Base-by-base conservation (phyloP, 92 coral and sea anemone species). In the Epizoanthus scotinus region DNA sequence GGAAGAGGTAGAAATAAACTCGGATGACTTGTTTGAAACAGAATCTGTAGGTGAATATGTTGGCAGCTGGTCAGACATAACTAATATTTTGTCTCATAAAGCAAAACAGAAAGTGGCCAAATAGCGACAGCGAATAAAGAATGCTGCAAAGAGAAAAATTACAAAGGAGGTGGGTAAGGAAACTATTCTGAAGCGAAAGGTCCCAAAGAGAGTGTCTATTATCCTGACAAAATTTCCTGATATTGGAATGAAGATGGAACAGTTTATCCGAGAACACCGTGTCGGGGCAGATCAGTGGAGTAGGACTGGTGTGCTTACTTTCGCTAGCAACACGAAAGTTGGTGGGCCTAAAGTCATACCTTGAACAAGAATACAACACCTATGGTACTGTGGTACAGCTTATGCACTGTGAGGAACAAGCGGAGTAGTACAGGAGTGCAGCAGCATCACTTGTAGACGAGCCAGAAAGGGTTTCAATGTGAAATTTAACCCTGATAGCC, bases 251-350 rank as follows among this genome's bases (percentile, higher is more conserved):
- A 86, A 81, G 10, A 80, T 86, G 86, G 89, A 82, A 27, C 56
- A 36, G 12, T 86, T 52, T 82, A 86, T 86, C 25, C 63, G 69
- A 0, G 62, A 63, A 58, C 86, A 86, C 67, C 52, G 86, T 54
- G 89, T 79, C 24, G 82, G 89, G 44, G 89, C 85, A 19, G 86
- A 85, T 68, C 89, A 85, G 52, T 85, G 89, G 89, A 29, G 82
- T 3, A 81, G 86, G 42, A 86, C 90, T 34, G 82, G 86, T 34
- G 75, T 70, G 56, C 68, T 86, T 19, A 86, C 83, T 65, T 86
- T 86, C 47, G 73, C 86, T 40, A 82, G 86, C 27, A 86, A 82
- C 73, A 86, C 81, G 42, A 82, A 52, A 15, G 42, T 69, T 19
- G 47, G 22, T 24, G 86, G 78, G 29, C 86, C 72, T 0, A 80